Evolutionary conservation across 2,888 invertebrate genomes (phyloP).

Genomic region (Ectemnius continuus): DNA sequence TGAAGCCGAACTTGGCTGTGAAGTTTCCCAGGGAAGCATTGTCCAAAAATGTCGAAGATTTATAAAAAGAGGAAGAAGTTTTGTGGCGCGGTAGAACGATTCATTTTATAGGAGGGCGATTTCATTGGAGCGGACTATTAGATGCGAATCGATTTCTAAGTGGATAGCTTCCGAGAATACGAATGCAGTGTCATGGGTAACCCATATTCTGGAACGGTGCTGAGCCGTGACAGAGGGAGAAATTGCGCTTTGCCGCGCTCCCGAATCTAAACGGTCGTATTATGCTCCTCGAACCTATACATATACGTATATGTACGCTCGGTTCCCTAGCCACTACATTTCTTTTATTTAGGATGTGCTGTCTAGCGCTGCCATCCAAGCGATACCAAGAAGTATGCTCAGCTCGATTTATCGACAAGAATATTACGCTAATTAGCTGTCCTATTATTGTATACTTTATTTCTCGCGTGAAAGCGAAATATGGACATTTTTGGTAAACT

Average conservation of each 20-base stretch:
- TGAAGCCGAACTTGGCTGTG: too few species aligned
- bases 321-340: not conserved
- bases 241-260: slow-evolving; percentile 19
- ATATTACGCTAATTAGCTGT: too few species aligned
- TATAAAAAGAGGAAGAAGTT: too few species aligned
- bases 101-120: not conserved
- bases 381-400: not conserved
- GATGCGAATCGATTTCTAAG: slow-evolving; percentile 17
- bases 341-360: slow-evolving; percentile 2
- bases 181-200: slow-evolving; percentile 15
- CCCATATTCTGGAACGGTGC: slow-evolving; percentile 1
- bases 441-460: too few species aligned
- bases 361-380: not conserved
- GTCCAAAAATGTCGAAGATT: too few species aligned
- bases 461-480: too few species aligned
- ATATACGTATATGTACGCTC: too few species aligned
- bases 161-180: slow-evolving; percentile 12
- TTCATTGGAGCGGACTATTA: not conserved
- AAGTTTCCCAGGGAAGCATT: too few species aligned
- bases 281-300: slow-evolving; percentile 9
- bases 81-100: too few species aligned
- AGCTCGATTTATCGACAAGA: slow-evolving; percentile 11
- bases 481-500: too few species aligned
- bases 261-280: slow-evolving; percentile 37
- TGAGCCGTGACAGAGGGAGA: slow-evolving; percentile 24